Conservation (phyloP, 2,797 vertebrate genomes). For the Squalus acanthias region DNA sequence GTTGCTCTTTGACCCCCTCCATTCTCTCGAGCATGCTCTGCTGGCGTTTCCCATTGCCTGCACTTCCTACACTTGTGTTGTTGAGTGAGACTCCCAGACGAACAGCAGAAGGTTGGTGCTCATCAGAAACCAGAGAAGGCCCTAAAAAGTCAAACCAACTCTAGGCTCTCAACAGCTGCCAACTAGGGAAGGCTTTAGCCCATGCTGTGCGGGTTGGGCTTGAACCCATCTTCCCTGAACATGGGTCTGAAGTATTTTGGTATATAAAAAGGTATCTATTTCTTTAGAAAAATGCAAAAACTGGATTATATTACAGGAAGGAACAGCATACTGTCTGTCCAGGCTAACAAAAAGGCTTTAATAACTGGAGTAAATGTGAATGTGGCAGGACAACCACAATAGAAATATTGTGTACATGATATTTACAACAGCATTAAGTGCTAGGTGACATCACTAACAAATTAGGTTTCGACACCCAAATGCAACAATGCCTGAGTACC, state of each 20-base stretch:
- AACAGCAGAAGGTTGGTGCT: not conserved
- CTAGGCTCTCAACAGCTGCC: constrained; percentile 17
- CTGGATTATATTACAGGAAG: constrained; percentile 27
- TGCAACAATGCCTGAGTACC: constrained; percentile 1
- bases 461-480: constrained; percentile 22
- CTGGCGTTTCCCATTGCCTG: not conserved
- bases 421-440: constrained; percentile 38
- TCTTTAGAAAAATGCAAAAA: constrained; percentile 31
- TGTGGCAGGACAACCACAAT: constrained; percentile 13
- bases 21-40: not conserved
- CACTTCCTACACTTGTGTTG: no score
- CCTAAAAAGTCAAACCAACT: not conserved
- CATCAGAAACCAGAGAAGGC: not conserved
- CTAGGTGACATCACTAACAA: constrained; percentile 36
- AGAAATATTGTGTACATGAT: constrained; percentile 36
- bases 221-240: not conserved
- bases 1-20: not conserved
- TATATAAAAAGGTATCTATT: not conserved
- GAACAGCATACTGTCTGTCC: constrained; percentile 19
- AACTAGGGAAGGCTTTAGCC: not conserved
- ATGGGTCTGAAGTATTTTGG: not conserved
- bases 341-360: constrained; percentile 37
- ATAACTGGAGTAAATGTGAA: constrained; percentile 33
- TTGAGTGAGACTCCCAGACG: not conserved
- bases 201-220: not conserved